phyloP scores from a whole-genome alignment of 2,113 vertebrate genomes.

The Alligator sinensis region DNA sequence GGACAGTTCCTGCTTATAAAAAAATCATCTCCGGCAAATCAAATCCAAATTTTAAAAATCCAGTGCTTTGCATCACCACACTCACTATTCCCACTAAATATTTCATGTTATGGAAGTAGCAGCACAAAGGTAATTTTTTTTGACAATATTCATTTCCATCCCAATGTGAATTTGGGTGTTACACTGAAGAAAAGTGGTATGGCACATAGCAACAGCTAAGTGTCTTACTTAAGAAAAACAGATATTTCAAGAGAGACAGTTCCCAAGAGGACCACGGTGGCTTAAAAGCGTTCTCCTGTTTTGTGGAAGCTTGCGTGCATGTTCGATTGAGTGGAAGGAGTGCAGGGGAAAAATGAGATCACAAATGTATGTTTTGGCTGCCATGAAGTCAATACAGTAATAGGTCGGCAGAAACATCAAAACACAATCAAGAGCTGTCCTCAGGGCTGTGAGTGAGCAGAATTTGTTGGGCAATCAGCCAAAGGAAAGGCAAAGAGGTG shows the following conservation, averaged over 20 bases:
- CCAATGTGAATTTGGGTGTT: constrained; percentile 73
- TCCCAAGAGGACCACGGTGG: constrained; percentile 77
- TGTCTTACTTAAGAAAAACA: constrained; percentile 78
- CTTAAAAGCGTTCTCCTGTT: constrained; percentile 81
- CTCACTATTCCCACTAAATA: constrained; percentile 68
- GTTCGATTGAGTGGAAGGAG: constrained; percentile 84
- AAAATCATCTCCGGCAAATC: constrained; percentile 76
- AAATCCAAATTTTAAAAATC: constrained; percentile 79
- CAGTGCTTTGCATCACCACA: constrained; percentile 42
- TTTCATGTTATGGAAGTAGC: constrained; percentile 78
- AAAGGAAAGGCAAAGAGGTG: constrained; percentile 34
- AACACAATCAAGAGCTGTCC: constrained; percentile 92
- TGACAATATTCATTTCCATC: constrained; percentile 74
- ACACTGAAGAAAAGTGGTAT: constrained; percentile 13
- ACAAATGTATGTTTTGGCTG: constrained; percentile 92
- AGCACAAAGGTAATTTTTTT: constrained; percentile 71
- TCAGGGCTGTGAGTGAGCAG: constrained; percentile 78
- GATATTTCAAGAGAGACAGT: constrained; percentile 78
- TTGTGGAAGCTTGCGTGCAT: constrained; percentile 70
- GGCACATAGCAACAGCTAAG: constrained; percentile 58
- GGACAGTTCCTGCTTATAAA: constrained; percentile 79
- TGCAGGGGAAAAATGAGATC: constrained; percentile 86
- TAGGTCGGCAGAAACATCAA: constrained; percentile 91
- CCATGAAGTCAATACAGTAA: constrained; percentile 87
- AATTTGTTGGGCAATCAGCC: constrained; percentile 60